phyloP scores from a whole-genome alignment of 2,888 invertebrate species.

The Branchipolynoe longqiensis region DNA sequence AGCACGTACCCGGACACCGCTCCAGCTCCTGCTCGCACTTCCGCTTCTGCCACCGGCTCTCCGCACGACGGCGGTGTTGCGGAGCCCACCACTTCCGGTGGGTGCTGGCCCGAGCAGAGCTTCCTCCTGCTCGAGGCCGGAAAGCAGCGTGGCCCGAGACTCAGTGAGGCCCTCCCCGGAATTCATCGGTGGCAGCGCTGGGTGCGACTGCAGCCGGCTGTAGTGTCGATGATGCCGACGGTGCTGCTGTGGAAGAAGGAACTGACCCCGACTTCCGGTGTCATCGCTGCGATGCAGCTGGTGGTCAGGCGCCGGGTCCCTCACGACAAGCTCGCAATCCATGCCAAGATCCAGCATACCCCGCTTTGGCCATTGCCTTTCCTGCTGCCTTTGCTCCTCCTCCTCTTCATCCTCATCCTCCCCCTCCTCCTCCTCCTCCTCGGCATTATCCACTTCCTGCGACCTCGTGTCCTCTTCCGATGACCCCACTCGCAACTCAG shows the following conservation, averaged over 20 bases:
- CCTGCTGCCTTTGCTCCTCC: not conserved
- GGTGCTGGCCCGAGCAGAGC: not conserved
- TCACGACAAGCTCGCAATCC: not conserved
- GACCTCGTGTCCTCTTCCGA: not conserved
- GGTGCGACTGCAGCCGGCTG: too few species aligned
- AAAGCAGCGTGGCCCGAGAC: not conserved
- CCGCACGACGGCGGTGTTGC: too few species aligned
- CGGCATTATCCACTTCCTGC: not conserved
- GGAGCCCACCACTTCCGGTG: not conserved
- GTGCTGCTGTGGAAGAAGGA: not conserved
- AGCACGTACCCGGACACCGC: not conserved
- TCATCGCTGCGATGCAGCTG: not conserved
- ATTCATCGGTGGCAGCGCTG: not conserved
- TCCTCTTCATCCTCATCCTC: not conserved
- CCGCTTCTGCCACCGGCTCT: too few species aligned
- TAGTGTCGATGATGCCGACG: conserved; percentile 1
- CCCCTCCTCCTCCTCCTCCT: not conserved
- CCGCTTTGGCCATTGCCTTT: not conserved
- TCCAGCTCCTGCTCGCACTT: not conserved
- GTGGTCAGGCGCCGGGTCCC: not conserved
- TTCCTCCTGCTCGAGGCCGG: conserved; percentile 22
- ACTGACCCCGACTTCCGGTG: too few species aligned
- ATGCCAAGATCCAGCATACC: not conserved
- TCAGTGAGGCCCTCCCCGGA: not conserved
- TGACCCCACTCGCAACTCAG: not conserved